Conservation (phyloP, 2,113 vertebrate genomes). For the Gobio gobio region DNA sequence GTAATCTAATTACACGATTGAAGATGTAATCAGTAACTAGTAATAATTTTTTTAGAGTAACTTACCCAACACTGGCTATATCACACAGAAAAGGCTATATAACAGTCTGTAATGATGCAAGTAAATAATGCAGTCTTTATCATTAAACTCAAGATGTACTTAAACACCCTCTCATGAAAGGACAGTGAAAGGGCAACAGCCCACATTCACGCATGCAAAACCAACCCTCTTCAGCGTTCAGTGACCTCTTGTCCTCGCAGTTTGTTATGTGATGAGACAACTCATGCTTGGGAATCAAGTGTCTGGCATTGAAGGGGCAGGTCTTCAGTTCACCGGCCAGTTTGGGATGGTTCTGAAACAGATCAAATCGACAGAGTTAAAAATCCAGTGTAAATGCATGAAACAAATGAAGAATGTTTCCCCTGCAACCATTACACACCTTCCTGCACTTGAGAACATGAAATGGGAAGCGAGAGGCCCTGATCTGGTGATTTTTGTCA, state of each 20-base stretch:
- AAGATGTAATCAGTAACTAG: too few relatives aligned
- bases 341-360: conserved; percentile 76
- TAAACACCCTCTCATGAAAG: too few relatives aligned
- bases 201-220: too few relatives aligned
- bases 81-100: too few relatives aligned
- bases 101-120: too few relatives aligned
- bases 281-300: conserved; percentile 73
- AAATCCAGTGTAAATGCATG: not conserved
- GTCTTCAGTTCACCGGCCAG: conserved; percentile 75
- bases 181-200: too few relatives aligned
- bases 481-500: conserved; percentile 85
- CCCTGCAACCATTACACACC: conserved; percentile 66
- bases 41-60: too few relatives aligned
- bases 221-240: conserved; percentile 46
- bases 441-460: conserved; percentile 92
- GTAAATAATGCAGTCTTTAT: too few relatives aligned
- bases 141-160: too few relatives aligned
- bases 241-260: conserved; percentile 65
- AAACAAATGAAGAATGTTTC: not conserved
- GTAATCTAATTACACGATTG: too few relatives aligned
- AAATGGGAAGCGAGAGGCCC: conserved; percentile 86
- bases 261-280: conserved; percentile 72
- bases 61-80: too few relatives aligned
- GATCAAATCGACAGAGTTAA: not conserved
- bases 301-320: conserved; percentile 85